Conservation (phyloP, 2,797 vertebrate genomes). For the Onychomys torridus region DNA sequence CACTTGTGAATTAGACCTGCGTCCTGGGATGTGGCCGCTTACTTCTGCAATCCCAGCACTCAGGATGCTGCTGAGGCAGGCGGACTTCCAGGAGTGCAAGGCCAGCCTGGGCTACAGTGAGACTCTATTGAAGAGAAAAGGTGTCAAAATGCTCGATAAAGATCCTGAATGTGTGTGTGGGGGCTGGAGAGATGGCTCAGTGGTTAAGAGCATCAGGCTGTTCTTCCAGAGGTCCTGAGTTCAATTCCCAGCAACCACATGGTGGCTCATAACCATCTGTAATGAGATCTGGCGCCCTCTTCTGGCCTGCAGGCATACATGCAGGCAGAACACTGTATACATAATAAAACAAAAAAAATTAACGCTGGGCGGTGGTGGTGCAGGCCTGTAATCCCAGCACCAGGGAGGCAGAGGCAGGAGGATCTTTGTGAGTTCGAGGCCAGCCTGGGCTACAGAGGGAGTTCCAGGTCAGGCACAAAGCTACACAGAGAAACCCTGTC, state of each 20-base stretch:
- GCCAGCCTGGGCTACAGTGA: neutral
- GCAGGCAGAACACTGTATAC: too few species aligned
- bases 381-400: neutral
- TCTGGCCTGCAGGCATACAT: too few species aligned
- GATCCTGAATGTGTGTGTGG: neutral
- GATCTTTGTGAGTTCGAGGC: neutral
- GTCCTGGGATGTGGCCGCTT: neutral
- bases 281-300: too few species aligned
- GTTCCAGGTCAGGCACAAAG: neutral
- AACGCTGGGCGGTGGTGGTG: too few species aligned
- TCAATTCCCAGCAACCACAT: too few species aligned
- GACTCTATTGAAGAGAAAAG: neutral
- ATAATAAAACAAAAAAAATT: too few species aligned
- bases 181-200: too few species aligned
- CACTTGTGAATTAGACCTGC: conserved; percentile 29
- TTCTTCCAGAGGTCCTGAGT: too few species aligned
- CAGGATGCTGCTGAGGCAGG: too few species aligned
- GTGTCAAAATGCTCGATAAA: neutral
- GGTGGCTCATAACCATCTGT: too few species aligned
- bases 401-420: neutral
- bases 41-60: neutral
- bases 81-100: neutral
- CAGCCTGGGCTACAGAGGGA: neutral
- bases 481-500: neutral
- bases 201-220: too few species aligned